phyloP scores from a whole-genome alignment of 2,888 invertebrate genomes.

The Brachyptera risi region DNA sequence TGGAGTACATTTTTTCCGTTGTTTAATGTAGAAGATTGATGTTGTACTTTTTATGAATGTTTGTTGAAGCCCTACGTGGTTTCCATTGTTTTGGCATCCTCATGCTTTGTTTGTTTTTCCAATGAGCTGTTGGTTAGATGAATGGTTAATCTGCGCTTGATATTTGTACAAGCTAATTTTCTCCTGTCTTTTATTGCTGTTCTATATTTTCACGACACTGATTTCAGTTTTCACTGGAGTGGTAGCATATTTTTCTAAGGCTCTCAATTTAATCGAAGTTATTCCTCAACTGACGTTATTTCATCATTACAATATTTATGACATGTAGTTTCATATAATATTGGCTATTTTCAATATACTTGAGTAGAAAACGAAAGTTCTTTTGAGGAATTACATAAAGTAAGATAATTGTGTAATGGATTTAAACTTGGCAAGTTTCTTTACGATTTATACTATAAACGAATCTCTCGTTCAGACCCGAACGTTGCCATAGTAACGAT shows the following conservation, averaged over 20 bases:
- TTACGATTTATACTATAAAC: neutral
- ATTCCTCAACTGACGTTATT: no score
- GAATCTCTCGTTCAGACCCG: neutral
- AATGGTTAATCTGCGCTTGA: no score
- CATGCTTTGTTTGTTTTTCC: neutral
- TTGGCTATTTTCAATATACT: no score
- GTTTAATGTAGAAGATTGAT: neutral
- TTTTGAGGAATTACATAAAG: neutral
- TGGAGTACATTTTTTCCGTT: neutral
- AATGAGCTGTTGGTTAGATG: neutral
- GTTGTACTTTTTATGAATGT: neutral
- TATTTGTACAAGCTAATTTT: no score
- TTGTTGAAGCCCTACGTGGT: neutral
- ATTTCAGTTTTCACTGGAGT: no score
- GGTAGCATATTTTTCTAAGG: no score
- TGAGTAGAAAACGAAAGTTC: neutral
- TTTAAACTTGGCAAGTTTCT: neutral
- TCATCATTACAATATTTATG: no score
- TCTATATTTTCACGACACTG: no score
- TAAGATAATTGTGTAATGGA: neutral
- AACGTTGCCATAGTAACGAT: neutral
- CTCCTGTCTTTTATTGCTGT: no score
- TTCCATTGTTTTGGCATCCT: neutral
- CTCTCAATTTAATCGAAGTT: no score
- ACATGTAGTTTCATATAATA: no score